Evolutionary conservation across 2,888 invertebrate genomes (phyloP), one percentile per base, ranked within the genome.

Genomic region (Leucozona laternaria): DNA sequence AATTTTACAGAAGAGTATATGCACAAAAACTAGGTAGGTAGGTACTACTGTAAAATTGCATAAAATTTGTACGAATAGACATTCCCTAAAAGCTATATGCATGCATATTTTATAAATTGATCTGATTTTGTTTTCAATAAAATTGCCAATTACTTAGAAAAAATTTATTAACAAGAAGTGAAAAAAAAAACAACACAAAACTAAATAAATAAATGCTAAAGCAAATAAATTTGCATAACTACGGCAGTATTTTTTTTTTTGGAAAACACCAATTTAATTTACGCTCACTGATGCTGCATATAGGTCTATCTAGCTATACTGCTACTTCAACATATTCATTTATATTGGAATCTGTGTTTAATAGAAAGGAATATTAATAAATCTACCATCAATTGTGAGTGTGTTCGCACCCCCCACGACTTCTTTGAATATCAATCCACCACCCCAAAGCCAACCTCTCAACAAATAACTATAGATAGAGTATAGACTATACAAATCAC

Each of bases 71-170:
- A n/a, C n/a, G n/a, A 15, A 50, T 22, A 25, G 53, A 15, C 5
- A 53, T 53, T 25, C 53, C 25, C 53, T 53, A 6, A n/a, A 53
- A 31, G 31, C 53, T 53, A 13, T 8, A 53, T n/a, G n/a, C n/a
- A 25, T 53, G 8, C 13, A 25, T 25, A 57, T 57, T 57, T 28
- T 57, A 31, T 17, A 57, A 57, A 57, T 57, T 57, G 57, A 17
- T 57, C 57, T 31, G 57, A 57, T 57, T 57, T 57, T 34, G 10
- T 57, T 57, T 60, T 40, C 15, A 40, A 15, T 45, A 20, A 66
- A 75, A 83, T 70, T 79, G 55, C 62, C 83, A 73, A 83, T 83
- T 83, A 79, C 50, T 37, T 40, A 53, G 17, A 37, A 60, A 82
- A 73, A 73, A 60, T 58, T 45, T 45, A 68, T 43, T 57, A 37